Evolutionary conservation across 2,888 invertebrate genomes (phyloP).

Genomic region (Acleris literana): DNA sequence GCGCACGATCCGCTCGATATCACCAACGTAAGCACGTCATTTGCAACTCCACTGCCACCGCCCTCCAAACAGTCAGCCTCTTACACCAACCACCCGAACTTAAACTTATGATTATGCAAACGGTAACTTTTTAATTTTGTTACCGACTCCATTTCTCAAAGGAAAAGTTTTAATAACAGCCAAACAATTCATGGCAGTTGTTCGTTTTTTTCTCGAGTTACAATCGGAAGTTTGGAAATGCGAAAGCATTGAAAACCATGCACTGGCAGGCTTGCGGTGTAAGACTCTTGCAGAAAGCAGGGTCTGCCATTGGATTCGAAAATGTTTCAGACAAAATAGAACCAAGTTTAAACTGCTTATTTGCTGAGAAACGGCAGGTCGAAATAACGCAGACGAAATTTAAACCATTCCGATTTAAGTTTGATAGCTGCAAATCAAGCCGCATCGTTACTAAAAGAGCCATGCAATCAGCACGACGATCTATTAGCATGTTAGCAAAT

Average conservation of each 20-base stretch:
- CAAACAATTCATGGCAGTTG: constrained; percentile 61
- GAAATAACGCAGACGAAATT: background rate
- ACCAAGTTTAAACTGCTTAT: background rate
- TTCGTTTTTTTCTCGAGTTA: constrained; percentile 52
- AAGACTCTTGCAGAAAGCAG: constrained; percentile 12
- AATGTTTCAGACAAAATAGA: constrained; percentile 52
- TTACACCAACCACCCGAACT: constrained; percentile 56
- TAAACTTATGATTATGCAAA: constrained; percentile 57
- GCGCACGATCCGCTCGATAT: constrained; percentile 64
- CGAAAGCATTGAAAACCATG: constrained; percentile 53
- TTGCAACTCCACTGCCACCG: constrained; percentile 60
- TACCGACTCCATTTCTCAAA: constrained; percentile 54
- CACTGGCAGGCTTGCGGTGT: constrained; percentile 44
- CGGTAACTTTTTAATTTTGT: constrained; percentile 59
- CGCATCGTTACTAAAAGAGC: background rate
- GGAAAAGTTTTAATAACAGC: constrained; percentile 63
- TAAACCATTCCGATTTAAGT: constrained; percentile 39
- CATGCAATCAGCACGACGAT: constrained; percentile 17
- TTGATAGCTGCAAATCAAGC: constrained; percentile 15
- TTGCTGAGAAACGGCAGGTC: background rate
- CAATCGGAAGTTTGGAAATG: constrained; percentile 58
- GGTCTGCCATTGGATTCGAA: constrained; percentile 52
- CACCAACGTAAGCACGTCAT: constrained; percentile 72
- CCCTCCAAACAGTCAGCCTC: constrained; percentile 53
- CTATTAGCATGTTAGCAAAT: constrained; percentile 30